Evolutionary conservation across 2,888 invertebrate species (phyloP).

Genomic region (Drosophila multiciliata): DNA sequence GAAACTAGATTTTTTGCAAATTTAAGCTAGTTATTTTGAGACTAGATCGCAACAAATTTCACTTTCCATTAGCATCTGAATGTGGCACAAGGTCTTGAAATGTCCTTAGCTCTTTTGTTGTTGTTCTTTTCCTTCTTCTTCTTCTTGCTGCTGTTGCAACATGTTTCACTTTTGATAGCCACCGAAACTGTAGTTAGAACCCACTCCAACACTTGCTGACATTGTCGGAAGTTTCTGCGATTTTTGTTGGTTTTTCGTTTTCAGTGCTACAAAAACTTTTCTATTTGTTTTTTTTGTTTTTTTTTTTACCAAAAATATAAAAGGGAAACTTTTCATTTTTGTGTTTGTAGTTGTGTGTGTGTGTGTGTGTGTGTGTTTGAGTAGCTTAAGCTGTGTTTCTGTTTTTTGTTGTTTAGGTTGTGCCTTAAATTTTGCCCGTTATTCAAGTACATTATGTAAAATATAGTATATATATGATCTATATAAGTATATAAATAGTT

Average conservation of each 20-base stretch:
- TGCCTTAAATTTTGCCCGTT: constrained; percentile 46
- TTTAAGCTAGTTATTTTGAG: constrained; percentile 16
- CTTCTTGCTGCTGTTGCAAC: constrained; percentile 28
- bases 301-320: constrained; percentile 23
- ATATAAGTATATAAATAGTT: constrained; percentile 64
- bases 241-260: constrained; percentile 52
- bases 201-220: constrained; percentile 58
- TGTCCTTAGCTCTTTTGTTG: constrained; percentile 36
- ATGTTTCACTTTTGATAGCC: constrained; percentile 63
- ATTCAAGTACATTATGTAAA: constrained; percentile 50
- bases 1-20: constrained; percentile 37
- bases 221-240: constrained; percentile 65
- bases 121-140: constrained; percentile 26
- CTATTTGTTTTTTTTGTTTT: background rate
- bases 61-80: constrained; percentile 34
- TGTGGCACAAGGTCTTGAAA: constrained; percentile 59
- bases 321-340: constrained; percentile 43
- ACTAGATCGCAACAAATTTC: constrained; percentile 29
- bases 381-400: constrained; percentile 26
- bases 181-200: constrained; percentile 12
- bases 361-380: constrained; percentile 24
- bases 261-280: constrained; percentile 46
- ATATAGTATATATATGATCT: constrained; percentile 44
- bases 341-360: background rate
- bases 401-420: constrained; percentile 28